Evolutionary conservation across 2,888 invertebrate genomes (phyloP).

Genomic region (Caenorhabditis panamensis): DNA sequence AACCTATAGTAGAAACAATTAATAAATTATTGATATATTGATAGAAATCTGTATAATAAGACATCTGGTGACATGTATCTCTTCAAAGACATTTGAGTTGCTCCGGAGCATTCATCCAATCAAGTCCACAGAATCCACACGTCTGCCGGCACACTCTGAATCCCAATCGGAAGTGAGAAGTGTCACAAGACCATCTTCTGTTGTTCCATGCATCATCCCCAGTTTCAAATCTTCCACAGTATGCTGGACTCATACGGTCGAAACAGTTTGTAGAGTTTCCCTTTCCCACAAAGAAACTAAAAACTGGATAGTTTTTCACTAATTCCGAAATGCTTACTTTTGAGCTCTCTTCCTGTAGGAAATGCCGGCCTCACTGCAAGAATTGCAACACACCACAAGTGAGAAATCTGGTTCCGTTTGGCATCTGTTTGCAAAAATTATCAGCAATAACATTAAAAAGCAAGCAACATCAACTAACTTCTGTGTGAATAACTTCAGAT

Average conservation of each 20-base stretch:
- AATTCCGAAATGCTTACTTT: constrained; percentile 45
- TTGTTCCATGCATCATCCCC: constrained; percentile 68
- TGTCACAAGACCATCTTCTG: constrained; percentile 69
- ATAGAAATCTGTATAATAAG: background rate
- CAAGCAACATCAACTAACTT: constrained; percentile 38
- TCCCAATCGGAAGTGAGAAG: constrained; percentile 68
- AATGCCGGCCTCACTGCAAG: constrained; percentile 68
- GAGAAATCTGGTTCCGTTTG: constrained; percentile 70
- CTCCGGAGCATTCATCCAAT: constrained; percentile 69
- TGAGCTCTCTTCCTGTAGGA: constrained; percentile 67
- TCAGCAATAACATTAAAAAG: background rate
- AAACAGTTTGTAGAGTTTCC: constrained; percentile 70
- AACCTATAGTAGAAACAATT: constrained; percentile 6
- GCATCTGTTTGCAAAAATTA: constrained; percentile 54
- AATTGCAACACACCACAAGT: constrained; percentile 71
- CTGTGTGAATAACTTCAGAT: constrained; percentile 61
- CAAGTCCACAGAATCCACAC: constrained; percentile 69
- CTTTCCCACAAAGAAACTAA: constrained; percentile 63
- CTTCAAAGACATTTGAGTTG: constrained; percentile 63
- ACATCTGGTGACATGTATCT: no score
- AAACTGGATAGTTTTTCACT: background rate
- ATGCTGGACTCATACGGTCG: constrained; percentile 68
- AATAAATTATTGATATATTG: constrained; percentile 18
- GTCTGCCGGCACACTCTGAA: constrained; percentile 70
- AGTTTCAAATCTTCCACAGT: constrained; percentile 68